phyloP scores from a whole-genome alignment of 1,140 invertebrate genomes.

The Solenopsis invicta region DNA sequence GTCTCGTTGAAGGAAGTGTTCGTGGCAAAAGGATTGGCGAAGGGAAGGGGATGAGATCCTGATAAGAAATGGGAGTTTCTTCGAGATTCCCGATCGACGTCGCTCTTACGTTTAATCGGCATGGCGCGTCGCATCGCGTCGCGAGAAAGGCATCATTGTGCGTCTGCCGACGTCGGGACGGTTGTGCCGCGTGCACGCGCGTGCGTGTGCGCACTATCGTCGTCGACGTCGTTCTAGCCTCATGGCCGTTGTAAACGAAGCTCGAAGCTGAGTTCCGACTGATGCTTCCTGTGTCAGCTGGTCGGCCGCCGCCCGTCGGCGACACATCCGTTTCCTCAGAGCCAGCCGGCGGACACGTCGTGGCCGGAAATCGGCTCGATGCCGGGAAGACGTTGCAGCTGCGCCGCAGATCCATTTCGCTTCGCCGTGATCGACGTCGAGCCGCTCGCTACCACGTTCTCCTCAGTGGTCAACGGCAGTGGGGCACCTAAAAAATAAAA shows the following conservation, averaged over 20 bases:
- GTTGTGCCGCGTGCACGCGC: constrained; percentile 4
- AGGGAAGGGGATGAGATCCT: constrained; percentile 26
- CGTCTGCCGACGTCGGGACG: constrained; percentile 76
- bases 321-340: constrained; percentile 82
- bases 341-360: constrained; percentile 89
- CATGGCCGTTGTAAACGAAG: constrained; percentile 61
- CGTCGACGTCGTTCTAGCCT: constrained; percentile 59
- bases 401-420: constrained; percentile 86
- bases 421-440: constrained; percentile 81
- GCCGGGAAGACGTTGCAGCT: constrained; percentile 88
- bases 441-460: constrained; percentile 85
- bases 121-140: constrained; percentile 73
- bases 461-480: constrained; percentile 87
- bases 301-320: constrained; percentile 43
- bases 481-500: constrained; percentile 64
- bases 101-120: constrained; percentile 62
- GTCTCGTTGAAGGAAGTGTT: background rate
- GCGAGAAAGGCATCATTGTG: constrained; percentile 84
- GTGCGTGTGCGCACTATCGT: constrained; percentile 20
- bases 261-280: constrained; percentile 46
- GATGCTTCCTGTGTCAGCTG: constrained; percentile 46
- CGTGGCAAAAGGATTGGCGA: constrained; percentile 2
- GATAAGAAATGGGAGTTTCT: constrained; percentile 36
- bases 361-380: constrained; percentile 90
- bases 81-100: constrained; percentile 60